These are phyloP conservation scores for Epinephelus moara DNA, from an alignment of 2,113 vertebrate genomes.

Conservation along the genomic window DNA sequence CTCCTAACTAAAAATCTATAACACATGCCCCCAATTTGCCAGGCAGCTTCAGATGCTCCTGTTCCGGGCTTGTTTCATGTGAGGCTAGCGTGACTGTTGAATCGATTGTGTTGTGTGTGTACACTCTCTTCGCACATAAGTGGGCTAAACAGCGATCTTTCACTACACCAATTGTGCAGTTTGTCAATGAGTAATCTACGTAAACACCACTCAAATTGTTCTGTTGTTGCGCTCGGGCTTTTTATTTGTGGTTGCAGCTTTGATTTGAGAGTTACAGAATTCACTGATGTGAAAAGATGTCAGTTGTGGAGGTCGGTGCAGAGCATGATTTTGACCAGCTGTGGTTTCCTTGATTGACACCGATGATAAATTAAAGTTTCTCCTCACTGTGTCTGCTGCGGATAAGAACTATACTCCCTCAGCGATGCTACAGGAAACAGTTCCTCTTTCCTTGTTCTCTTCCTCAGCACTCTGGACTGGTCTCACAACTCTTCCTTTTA, in stretches of 20 bases:
- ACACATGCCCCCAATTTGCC: slow-evolving; percentile 59
- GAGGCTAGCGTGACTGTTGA: neutral
- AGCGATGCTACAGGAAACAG: slow-evolving; percentile 18
- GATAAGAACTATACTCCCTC: slow-evolving; percentile 75
- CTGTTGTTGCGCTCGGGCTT: neutral
- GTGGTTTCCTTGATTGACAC: slow-evolving; percentile 14
- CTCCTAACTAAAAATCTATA: slow-evolving; percentile 59
- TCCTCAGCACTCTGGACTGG: slow-evolving; percentile 10
- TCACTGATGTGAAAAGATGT: neutral
- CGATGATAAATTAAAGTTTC: neutral
- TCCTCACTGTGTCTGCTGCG: slow-evolving; percentile 31
- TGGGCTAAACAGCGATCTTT: slow-evolving; percentile 34
- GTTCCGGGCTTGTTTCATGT: slow-evolving; percentile 43
- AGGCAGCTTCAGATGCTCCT: slow-evolving; percentile 40
- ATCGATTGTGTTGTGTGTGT: slow-evolving; percentile 40
- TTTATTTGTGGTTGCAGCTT: neutral
- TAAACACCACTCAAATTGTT: slow-evolving; percentile 11
- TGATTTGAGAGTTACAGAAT: neutral
- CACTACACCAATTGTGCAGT: slow-evolving; percentile 5
- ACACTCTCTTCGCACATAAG: slow-evolving; percentile 25
- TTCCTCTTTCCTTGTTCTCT: slow-evolving; percentile 25
- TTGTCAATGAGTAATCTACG: slow-evolving; percentile 26
- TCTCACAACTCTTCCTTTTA: slow-evolving; percentile 15
- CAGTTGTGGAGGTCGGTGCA: neutral
- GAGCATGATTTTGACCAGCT: slow-evolving; percentile 8